Evolutionary conservation across 2,797 vertebrate genomes (phyloP).

Genomic region (Microchirus variegatus): DNA sequence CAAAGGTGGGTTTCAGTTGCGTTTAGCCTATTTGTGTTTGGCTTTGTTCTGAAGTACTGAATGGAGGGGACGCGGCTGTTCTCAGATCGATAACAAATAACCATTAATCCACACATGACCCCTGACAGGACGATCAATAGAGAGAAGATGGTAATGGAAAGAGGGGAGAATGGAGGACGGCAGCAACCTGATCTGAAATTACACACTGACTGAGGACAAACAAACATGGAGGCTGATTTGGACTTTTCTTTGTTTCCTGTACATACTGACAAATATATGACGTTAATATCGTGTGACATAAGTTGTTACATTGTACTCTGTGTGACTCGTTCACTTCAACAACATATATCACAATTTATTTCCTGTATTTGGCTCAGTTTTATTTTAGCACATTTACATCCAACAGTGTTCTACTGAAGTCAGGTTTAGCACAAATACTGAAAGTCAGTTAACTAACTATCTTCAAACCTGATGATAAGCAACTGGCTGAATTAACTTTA

Average conservation of each 20-base stretch:
- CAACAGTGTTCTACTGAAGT: too few relatives aligned
- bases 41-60: conserved; percentile 3
- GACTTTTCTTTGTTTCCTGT: too few relatives aligned
- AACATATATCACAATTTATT: too few relatives aligned
- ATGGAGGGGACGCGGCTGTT: conserved; percentile 8
- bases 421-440: background rate
- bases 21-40: conserved; percentile 9
- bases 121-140: conserved; percentile 28
- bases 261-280: too few relatives aligned
- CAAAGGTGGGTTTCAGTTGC: background rate
- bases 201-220: conserved; percentile 4
- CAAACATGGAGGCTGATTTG: background rate
- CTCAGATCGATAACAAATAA: conserved; percentile 42
- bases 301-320: too few relatives aligned
- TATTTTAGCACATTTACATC: too few relatives aligned
- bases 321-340: too few relatives aligned
- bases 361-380: too few relatives aligned
- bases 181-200: conserved; percentile 6
- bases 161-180: conserved; percentile 4
- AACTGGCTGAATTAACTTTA: too few relatives aligned
- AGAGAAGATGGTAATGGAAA: conserved; percentile 16
- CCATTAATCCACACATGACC: conserved; percentile 28
- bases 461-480: too few relatives aligned
- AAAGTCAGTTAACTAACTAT: background rate
- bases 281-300: too few relatives aligned